Percentiles rank a stretch among this genome's conserved stretches.
Evolutionary conservation across 2,888 invertebrate species (phyloP).

Genomic region (Mantis religiosa): DNA sequence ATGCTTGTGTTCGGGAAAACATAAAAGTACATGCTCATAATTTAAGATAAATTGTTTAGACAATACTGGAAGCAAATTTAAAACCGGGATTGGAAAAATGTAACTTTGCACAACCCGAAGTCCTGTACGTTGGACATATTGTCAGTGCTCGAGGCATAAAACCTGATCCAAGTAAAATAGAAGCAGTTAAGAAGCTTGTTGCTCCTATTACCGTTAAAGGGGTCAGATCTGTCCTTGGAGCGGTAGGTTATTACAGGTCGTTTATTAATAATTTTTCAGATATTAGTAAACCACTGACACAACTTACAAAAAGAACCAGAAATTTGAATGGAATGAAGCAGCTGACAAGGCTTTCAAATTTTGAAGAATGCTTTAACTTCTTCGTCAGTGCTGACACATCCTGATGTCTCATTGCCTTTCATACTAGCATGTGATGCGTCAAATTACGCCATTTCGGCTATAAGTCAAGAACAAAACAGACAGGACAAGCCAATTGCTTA

Average conservation of each 20-base stretch:
- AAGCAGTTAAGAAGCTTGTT: not conserved
- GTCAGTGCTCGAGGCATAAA: too few species aligned
- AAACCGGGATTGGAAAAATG: too few species aligned
- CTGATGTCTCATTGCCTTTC: conserved; percentile 29
- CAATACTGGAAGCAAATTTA: too few species aligned
- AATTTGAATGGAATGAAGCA: not conserved
- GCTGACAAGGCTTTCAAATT: not conserved
- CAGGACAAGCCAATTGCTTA: conserved; percentile 30
- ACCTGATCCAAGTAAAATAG: not conserved
- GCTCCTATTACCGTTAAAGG: not conserved
- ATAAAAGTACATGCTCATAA: not conserved
- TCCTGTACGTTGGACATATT: too few species aligned
- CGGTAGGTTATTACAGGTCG: too few species aligned
- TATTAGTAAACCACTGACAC: too few species aligned
- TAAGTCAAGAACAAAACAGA: conserved; percentile 17
- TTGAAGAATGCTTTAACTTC: not conserved
- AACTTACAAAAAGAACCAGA: too few species aligned
- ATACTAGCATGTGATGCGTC: conserved; percentile 30
- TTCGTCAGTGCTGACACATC: not conserved
- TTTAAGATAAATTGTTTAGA: too few species aligned
- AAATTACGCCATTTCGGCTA: conserved; percentile 21
- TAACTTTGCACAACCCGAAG: too few species aligned
- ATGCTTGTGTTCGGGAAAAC: too few species aligned
- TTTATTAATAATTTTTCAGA: too few species aligned
- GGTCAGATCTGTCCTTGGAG: not conserved